Percentiles rank a stretch among this genome's conserved stretches.
These are phyloP conservation scores for Gnatocerus cornutus DNA, from an alignment of 2,888 invertebrate species.

Conservation along the genomic window DNA sequence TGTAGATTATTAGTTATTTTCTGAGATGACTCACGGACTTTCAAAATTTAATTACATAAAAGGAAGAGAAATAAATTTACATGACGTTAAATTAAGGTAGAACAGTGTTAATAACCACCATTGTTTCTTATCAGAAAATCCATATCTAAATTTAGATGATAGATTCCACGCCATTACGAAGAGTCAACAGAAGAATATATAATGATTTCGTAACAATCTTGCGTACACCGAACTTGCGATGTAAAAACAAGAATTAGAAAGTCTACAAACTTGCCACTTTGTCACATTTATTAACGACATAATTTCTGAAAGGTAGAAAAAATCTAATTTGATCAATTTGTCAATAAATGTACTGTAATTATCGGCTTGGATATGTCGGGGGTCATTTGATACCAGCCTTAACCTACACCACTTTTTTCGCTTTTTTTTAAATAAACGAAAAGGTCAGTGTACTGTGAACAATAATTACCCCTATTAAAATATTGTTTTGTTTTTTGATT, in stretches of 20 bases:
- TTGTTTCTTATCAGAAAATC: not conserved
- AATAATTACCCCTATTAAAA: conserved; percentile 1
- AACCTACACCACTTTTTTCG: conserved; percentile 11
- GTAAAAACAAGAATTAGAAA: conserved; percentile 37
- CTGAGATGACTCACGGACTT: conserved; percentile 36
- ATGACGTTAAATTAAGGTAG: not conserved
- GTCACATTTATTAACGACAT: conserved; percentile 8
- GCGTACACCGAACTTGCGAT: conserved; percentile 29
- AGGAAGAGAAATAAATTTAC: conserved; percentile 1
- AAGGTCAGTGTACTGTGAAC: conserved; percentile 22
- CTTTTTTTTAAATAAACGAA: not conserved
- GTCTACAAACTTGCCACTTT: conserved; percentile 8
- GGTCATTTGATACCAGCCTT: conserved; percentile 12
- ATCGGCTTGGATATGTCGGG: conserved; percentile 2
- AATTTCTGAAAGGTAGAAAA: not conserved
- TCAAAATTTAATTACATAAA: conserved; percentile 34
- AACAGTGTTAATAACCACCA: not conserved
- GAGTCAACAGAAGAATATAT: conserved; percentile 20
- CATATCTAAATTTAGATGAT: conserved; percentile 9
- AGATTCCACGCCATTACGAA: conserved; percentile 2
- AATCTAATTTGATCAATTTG: not conserved
- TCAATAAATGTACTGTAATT: not conserved
- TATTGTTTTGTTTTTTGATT: not conserved
- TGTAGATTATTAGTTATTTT: conserved; percentile 21
- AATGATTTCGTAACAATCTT: conserved; percentile 18